Percentiles rank a stretch among this genome's conserved stretches.
Evolutionary conservation across 2,888 invertebrate species (phyloP).

Genomic region (Vanessa cardui): DNA sequence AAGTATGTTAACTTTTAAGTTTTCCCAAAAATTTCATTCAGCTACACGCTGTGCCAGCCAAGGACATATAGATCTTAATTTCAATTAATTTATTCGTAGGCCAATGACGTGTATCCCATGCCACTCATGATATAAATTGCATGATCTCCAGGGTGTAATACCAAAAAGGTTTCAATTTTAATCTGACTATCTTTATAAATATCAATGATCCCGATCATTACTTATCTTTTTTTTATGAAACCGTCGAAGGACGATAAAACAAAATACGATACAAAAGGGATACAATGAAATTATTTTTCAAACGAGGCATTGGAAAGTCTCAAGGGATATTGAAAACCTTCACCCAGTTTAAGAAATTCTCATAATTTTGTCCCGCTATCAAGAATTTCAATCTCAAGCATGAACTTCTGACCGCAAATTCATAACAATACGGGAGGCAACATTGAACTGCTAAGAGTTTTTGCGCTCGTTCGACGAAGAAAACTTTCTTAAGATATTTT

Average conservation of each 20-base stretch:
- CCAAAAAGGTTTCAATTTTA: too few species aligned
- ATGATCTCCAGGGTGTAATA: too few species aligned
- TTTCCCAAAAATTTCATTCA: too few species aligned
- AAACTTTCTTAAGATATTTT: constrained; percentile 11
- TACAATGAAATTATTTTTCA: neutral
- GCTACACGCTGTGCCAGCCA: too few species aligned
- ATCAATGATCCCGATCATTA: too few species aligned
- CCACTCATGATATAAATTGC: too few species aligned
- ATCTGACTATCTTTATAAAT: too few species aligned
- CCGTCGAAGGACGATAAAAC: neutral
- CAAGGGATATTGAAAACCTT: constrained; percentile 8
- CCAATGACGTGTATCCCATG: too few species aligned
- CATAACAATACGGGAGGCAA: constrained; percentile 20
- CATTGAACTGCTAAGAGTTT: constrained; percentile 10
- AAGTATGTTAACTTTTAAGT: too few species aligned
- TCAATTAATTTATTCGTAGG: too few species aligned
- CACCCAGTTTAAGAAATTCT: constrained; percentile 16
- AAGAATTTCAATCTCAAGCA: constrained; percentile 17
- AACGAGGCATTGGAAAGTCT: neutral
- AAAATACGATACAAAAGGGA: neutral
- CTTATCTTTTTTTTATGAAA: too few species aligned
- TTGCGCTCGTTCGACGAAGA: constrained; percentile 8
- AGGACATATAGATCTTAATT: too few species aligned
- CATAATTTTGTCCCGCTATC: constrained; percentile 9
- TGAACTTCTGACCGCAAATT: constrained; percentile 11